These are phyloP conservation scores for Parazoanthus atlanticus DNA, from an alignment of 92 coral and sea anemone genomes.

Conservation along the genomic window DNA sequence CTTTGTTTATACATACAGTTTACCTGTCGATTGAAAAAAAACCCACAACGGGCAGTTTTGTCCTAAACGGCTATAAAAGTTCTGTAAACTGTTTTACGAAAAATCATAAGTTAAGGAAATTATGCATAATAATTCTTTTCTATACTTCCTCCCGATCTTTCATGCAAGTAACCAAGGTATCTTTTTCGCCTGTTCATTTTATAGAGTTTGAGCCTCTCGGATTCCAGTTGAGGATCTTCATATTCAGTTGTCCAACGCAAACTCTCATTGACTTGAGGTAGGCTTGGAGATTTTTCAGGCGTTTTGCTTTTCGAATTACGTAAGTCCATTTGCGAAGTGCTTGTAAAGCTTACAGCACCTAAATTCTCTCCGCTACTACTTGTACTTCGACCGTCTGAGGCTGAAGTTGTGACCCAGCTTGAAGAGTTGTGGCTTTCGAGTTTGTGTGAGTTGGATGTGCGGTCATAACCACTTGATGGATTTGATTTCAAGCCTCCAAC, in stretches of 20 bases:
- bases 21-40: no score
- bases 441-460: not conserved
- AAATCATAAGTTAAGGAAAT: not conserved
- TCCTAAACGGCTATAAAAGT: not conserved
- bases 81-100: not conserved
- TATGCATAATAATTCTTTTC: slow-evolving; percentile 35
- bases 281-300: slow-evolving; percentile 25
- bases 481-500: not conserved
- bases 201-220: slow-evolving; percentile 77
- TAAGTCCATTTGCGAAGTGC: slow-evolving; percentile 26
- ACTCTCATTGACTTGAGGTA: slow-evolving; percentile 60
- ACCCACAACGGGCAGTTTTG: no score
- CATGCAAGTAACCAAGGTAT: slow-evolving; percentile 76
- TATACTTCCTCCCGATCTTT: slow-evolving; percentile 7
- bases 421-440: slow-evolving; percentile 22
- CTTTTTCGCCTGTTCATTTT: slow-evolving; percentile 90
- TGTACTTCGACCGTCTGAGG: slow-evolving; percentile 81
- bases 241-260: slow-evolving; percentile 73
- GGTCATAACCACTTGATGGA: not conserved
- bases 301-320: slow-evolving; percentile 22
- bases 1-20: not conserved
- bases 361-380: slow-evolving; percentile 75
- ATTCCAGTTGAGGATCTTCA: slow-evolving; percentile 71
- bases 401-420: slow-evolving; percentile 52
- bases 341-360: slow-evolving; percentile 30